Evolutionary conservation across 2,888 invertebrate genomes (phyloP).

Genomic region (Amphipoea oculea): DNA sequence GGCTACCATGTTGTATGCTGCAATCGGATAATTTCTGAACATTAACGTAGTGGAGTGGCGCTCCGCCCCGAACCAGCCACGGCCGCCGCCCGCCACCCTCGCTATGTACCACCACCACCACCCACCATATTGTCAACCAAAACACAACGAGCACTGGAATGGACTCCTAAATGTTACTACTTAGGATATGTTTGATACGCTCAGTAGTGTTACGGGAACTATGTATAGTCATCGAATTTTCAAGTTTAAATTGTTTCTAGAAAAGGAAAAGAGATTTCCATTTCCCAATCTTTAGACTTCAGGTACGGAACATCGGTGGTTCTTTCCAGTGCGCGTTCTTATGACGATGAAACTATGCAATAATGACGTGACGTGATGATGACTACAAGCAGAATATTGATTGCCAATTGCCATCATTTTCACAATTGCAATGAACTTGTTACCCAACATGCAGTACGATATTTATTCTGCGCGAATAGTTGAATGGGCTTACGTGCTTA

Average conservation of each 20-base stretch:
- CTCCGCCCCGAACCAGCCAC: constrained; percentile 63
- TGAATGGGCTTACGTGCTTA: not conserved
- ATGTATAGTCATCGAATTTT: not conserved
- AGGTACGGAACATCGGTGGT: not conserved
- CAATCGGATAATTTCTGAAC: constrained; percentile 93
- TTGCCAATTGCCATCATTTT: not conserved
- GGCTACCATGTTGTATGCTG: constrained; percentile 99
- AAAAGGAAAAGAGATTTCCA: not conserved
- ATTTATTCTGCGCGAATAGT: not conserved
- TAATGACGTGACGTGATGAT: constrained; percentile 35
- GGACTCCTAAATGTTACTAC: constrained; percentile 11
- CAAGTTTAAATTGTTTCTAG: not conserved
- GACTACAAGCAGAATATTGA: constrained; percentile 30
- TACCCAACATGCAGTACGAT: constrained; percentile 18
- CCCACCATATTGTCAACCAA: constrained; percentile 90
- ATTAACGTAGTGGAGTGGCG: constrained; percentile 86
- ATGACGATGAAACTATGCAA: constrained; percentile 43
- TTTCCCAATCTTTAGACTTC: not conserved
- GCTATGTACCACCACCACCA: constrained; percentile 80
- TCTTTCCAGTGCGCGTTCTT: constrained; percentile 48
- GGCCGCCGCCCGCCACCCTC: constrained; percentile 72
- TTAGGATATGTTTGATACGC: not conserved
- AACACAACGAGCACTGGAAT: constrained; percentile 74
- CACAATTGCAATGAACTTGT: constrained; percentile 20
- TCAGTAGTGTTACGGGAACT: not conserved